Conservation (phyloP, 2,113 vertebrate species). For the Chionomys nivalis region DNA sequence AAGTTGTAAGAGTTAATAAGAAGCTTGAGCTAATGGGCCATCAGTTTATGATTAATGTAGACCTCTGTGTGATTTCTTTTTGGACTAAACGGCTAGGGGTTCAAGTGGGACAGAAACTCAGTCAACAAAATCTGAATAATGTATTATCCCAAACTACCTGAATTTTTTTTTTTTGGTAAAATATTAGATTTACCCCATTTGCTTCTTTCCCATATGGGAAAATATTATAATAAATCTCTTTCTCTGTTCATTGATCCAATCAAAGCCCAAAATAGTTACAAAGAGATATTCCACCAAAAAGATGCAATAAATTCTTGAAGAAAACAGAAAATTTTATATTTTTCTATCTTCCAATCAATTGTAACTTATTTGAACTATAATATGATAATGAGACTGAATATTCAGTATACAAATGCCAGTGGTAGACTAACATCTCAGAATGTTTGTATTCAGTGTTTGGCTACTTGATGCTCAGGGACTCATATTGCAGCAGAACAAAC, state of each 20-base stretch:
- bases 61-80: no score
- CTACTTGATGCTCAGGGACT: neutral
- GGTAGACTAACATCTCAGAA: neutral
- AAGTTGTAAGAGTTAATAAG: no score
- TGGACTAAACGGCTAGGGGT: no score
- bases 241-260: slow-evolving; percentile 9
- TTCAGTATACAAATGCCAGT: neutral
- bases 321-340: slow-evolving; percentile 3
- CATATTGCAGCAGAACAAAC: slow-evolving; percentile 57
- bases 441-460: slow-evolving; percentile 27
- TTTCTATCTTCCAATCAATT: neutral
- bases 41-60: no score
- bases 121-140: no score
- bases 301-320: slow-evolving; percentile 28
- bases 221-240: neutral
- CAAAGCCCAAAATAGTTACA: slow-evolving; percentile 15
- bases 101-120: no score
- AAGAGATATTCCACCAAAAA: neutral
- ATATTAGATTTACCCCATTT: slow-evolving; percentile 21
- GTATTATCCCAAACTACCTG: neutral
- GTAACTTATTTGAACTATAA: slow-evolving; percentile 39
- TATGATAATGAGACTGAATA: slow-evolving; percentile 15
- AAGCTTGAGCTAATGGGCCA: no score
- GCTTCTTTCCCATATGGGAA: neutral
- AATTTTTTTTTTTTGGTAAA: neutral